phyloP scores from a whole-genome alignment of 2,113 vertebrate species.

The Myrmecobius fasciatus region DNA sequence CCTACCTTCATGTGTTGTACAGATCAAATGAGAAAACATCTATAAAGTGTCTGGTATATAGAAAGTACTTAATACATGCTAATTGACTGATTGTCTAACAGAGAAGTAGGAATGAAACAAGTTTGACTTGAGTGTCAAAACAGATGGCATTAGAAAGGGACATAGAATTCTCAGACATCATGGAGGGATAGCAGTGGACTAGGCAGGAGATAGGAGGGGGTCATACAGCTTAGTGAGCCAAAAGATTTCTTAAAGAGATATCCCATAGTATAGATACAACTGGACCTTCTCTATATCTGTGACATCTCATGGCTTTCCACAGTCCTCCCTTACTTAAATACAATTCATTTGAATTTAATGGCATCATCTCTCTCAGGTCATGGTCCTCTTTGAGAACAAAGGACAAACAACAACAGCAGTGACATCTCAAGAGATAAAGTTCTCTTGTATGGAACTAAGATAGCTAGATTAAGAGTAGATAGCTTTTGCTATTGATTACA shows the following conservation, averaged over 20 bases:
- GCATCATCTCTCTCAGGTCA: too few relatives aligned
- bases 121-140: neutral
- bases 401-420: too few relatives aligned
- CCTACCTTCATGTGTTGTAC: neutral
- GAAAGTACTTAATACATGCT: neutral
- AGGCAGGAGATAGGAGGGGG: neutral
- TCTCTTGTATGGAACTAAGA: neutral
- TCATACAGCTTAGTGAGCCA: neutral
- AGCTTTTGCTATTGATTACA: neutral
- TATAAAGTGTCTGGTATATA: neutral
- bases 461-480: neutral
- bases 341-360: too few relatives aligned
- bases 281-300: neutral
- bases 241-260: neutral
- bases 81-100: neutral
- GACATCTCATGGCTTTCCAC: neutral
- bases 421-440: too few relatives aligned
- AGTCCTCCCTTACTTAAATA: too few relatives aligned
- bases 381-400: too few relatives aligned
- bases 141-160: neutral
- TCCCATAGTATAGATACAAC: neutral
- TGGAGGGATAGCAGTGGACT: neutral
- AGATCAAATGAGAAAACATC: neutral
- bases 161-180: neutral
- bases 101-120: neutral